Evolutionary conservation across 2,888 invertebrate species (phyloP).

Genomic region (Acrocyrtus sp.): DNA sequence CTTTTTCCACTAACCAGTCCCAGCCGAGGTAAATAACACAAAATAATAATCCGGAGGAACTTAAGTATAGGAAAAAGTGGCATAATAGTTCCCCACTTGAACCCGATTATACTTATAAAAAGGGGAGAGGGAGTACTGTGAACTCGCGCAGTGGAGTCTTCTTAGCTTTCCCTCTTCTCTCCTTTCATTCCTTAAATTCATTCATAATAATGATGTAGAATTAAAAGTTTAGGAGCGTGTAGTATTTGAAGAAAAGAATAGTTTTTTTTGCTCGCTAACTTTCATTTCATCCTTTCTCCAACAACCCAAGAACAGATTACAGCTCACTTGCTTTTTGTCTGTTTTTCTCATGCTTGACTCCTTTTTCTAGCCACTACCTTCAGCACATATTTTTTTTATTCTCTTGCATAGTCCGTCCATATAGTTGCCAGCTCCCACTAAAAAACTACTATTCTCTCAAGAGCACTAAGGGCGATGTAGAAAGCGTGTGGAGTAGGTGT

Average conservation of each 20-base stretch:
- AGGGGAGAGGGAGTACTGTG: not conserved
- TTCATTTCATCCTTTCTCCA: constrained; percentile 15
- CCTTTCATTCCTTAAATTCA: constrained; percentile 30
- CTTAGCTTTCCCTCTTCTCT: too few relatives aligned
- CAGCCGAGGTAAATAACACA: not conserved
- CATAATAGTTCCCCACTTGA: not conserved
- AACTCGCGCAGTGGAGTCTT: too few relatives aligned
- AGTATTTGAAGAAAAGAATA: constrained; percentile 15
- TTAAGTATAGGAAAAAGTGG: too few relatives aligned
- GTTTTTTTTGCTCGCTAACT: constrained; percentile 34
- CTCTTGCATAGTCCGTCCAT: too few relatives aligned
- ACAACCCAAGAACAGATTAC: constrained; percentile 11
- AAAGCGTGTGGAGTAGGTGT: too few relatives aligned
- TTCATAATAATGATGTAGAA: constrained; percentile 19
- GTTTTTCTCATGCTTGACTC: constrained; percentile 36
- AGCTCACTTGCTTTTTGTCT: constrained; percentile 19
- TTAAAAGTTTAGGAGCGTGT: not conserved
- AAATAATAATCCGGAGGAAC: too few relatives aligned
- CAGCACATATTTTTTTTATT: not conserved
- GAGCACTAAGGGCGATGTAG: constrained; percentile 14
- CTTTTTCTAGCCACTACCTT: constrained; percentile 12
- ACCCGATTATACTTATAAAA: not conserved
- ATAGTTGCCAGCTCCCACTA: not conserved
- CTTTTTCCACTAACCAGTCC: not conserved
- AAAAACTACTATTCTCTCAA: constrained; percentile 6